Evolutionary conservation across 2,113 vertebrate species (phyloP), one percentile per base, ranked within the genome.

Genomic region (Notiomystis cincta): DNA sequence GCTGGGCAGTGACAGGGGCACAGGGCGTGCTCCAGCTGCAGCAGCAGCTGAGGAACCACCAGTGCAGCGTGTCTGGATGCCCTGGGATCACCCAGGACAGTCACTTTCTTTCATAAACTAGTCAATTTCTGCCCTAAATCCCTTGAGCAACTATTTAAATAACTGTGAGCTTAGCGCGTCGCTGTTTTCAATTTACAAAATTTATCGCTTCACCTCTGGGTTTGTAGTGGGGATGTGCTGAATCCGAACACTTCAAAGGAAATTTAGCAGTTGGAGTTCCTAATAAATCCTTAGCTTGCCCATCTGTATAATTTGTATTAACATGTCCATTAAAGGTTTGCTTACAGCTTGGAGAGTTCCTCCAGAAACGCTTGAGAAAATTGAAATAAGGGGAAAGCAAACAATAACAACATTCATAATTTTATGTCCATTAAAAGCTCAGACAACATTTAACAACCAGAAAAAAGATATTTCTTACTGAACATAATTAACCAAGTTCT

Each of bases 121-220:
- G 89, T 81, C 90, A 54, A 78, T 90, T 95, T 40, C 45, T 90
- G 58, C 83, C 60, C 77, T 47, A 30, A 91, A 51, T 88, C 82
- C 90, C 88, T 47, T 8, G 76, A 93, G 94, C 85, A 58, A 5
- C 90, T 58, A 54, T 90, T 95, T 83, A 96, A 96, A 94, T 85
- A 90, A 85, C 90, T 80, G 71, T 15, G 45, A 92, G 79, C 90
- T 95, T 92, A 48, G 61, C 44, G 56, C 40, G 83, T 56, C 89
- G 83, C 1, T 93, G 60, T 90, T 93, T 95, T 83, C 93, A 94
- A 71, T 95, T 95, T 95, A 89, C 67, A 90, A 75, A 91, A 95
- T 92, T 93, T 96, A 95, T 90, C 94, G 40, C 93, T 92, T 94
- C 86, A 97, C 93, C 94, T 94, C 93, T 95, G 94, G 89, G 89